A percentile compares a stretch with the other conserved stretches of the same genome.
These are phyloP conservation scores for Brotula barbata DNA, from an alignment of 2,797 vertebrate genomes.

Conservation along the genomic window DNA sequence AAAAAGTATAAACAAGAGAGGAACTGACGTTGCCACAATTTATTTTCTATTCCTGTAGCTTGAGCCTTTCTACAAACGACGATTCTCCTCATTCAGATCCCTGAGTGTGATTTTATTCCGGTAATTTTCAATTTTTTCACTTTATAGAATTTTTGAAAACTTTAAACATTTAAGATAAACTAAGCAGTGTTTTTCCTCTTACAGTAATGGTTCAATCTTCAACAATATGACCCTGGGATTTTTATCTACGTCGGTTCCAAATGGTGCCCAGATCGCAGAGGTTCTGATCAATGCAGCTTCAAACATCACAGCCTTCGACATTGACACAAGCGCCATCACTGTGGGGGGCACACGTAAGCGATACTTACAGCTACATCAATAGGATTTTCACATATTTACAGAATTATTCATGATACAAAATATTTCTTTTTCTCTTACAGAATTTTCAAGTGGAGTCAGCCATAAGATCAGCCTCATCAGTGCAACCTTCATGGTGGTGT, in stretches of 20 bases:
- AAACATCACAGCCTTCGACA: constrained; percentile 47
- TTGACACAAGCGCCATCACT: constrained; percentile 34
- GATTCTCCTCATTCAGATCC: constrained; percentile 43
- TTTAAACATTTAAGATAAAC: not conserved
- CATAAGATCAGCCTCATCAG: constrained; percentile 45
- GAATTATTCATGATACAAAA: not conserved
- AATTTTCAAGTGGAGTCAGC: constrained; percentile 34
- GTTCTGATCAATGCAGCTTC: constrained; percentile 49
- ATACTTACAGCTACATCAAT: not conserved
- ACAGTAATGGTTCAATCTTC: constrained; percentile 54
- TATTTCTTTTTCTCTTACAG: constrained; percentile 15
- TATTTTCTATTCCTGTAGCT: constrained; percentile 47
- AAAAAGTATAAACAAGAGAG: not conserved
- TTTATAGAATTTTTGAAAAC: not conserved
- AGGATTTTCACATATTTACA: not conserved
- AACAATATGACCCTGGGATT: constrained; percentile 29
- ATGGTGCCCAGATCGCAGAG: constrained; percentile 21
- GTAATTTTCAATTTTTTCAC: constrained; percentile 29
- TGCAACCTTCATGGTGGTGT: constrained; percentile 31
- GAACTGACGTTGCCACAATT: too few relatives aligned
- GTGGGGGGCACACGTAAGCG: constrained; percentile 50
- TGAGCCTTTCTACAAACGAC: constrained; percentile 19
- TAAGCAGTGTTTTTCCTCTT: not conserved
- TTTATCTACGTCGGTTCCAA: constrained; percentile 22
- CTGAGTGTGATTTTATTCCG: constrained; percentile 49